Evolutionary conservation across 1,140 invertebrate genomes (phyloP).

Genomic region (Pachyrhynchus sulphureomaculatus): DNA sequence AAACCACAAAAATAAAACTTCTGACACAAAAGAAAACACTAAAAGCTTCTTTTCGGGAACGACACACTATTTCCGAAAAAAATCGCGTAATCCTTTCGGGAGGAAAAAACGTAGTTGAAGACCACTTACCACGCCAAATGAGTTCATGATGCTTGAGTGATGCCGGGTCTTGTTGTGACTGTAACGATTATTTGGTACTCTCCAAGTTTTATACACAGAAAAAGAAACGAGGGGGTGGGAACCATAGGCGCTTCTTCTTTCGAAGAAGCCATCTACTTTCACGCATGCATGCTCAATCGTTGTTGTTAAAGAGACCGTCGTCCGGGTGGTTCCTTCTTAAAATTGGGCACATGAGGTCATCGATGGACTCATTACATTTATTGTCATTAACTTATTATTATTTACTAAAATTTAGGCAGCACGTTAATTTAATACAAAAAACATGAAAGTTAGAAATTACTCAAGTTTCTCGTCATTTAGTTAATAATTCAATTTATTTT

Average conservation of each 20-base stretch:
- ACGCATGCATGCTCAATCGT: slow-evolving; percentile 28
- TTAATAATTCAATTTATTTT: no score
- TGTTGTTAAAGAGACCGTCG: neutral
- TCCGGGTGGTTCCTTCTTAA: slow-evolving; percentile 18
- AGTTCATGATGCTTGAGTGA: slow-evolving; percentile 52
- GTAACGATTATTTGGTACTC: slow-evolving; percentile 40
- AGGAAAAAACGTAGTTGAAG: neutral
- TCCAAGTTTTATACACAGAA: slow-evolving; percentile 43
- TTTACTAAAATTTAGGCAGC: no score
- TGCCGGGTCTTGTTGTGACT: slow-evolving; percentile 50
- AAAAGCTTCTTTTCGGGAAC: neutral
- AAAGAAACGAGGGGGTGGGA: slow-evolving; percentile 40
- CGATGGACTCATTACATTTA: neutral
- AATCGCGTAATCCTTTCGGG: neutral
- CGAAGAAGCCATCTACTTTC: slow-evolving; percentile 44
- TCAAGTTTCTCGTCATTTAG: no score
- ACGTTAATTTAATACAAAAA: no score
- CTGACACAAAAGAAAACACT: neutral
- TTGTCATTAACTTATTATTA: no score
- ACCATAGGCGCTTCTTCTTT: slow-evolving; percentile 36
- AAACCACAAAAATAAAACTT: slow-evolving; percentile 3
- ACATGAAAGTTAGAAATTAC: no score
- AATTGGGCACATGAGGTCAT: slow-evolving; percentile 17
- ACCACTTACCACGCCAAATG: slow-evolving; percentile 50
- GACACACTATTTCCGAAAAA: neutral